Evolutionary conservation across 2,113 vertebrate species (phyloP), one percentile per base, ranked within the genome.

Genomic region (Hemiscyllium ocellatum): DNA sequence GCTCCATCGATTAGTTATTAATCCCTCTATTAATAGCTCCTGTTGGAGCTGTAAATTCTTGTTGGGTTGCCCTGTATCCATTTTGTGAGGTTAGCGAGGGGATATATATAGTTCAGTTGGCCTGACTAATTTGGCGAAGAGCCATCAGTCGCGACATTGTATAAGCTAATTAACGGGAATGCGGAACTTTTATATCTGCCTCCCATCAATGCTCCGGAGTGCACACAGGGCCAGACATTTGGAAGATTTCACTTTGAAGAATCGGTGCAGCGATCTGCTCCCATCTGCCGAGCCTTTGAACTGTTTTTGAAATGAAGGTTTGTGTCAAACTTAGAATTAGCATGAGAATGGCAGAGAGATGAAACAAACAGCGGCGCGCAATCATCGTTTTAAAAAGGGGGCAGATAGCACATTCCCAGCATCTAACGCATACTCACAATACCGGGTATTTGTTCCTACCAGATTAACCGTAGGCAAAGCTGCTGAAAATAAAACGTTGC

Each of bases 221-320:
- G 37, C n/a, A 83, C 42, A 83, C 3, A 37, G 5, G 33, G 89
- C 61, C 19, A 42, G 19, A 66, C 13, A 33, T 65, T 89, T 89
- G 24, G 22, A 15, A 89, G 19, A 20, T 83, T 50, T 89, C 24
- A 50, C 86, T 89, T 89, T 89, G 50, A 89, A 93, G 56, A 61
- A 37, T 66, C 33, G 37, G 6, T 22, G 87, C 12, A 29, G 22
- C 15, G 26, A 12, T 1, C 87, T 93, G 89, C n/a, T 66, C 37
- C 8, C 61, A 66, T 93, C 33, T 93, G 89, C 19, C 10, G 33
- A 37, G 37, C 33, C 89, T 93, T 93, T 93, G 89, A 93, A 93
- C n/a, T 93, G 89, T 37, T 33, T 93, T 93, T 93, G 89, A 93
- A 93, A 66, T 93, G 56, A 68, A 93, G 65, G 61, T 93, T 37